Base-by-base conservation (phyloP, 2,797 vertebrate genomes). In the Coranthus polyacanthus region DNA sequence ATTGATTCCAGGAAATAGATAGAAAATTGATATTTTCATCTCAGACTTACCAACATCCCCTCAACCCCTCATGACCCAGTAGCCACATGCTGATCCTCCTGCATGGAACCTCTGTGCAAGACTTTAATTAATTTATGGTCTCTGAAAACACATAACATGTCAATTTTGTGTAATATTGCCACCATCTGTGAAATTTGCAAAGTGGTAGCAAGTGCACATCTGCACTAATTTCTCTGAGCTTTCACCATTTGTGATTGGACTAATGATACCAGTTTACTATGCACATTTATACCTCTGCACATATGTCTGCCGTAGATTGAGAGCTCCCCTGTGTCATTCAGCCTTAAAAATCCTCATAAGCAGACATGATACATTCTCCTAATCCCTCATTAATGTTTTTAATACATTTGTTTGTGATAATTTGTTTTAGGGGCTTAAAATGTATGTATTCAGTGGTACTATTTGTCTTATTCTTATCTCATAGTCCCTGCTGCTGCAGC, bases 1-100 rank as follows among this genome's bases (percentile, higher is more conserved):
- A 86, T 90, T 73, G 88, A 89, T 86, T 59, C 39, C 17, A 56
- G 58, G 55, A 71, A 88, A 64, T 52, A 10, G 59, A 85, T 46
- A 58, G 59, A 73, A 68, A 72, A 84, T 84, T 45, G 51, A 75
- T 78, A 74, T 75, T 78, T 81, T 74, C 47, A 60, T 63, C 53
- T 22, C 16, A 26, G 6, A 45, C 39, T 39, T 15, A n/a, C 13
- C 39, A 16, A 1, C 15, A 12, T 39, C 24, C 12, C 13, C 32
- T 21, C 18, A 0, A 11, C 13, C 11, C n/a, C 41, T 12, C 10
- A 13, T 13, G 36, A 26, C 44, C 29, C 49, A 8, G 17, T 29
- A 7, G 42, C 29, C 67, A 67, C 11, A 69, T 76, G 38, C 67
- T 68, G 21, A 55, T 79, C 26, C 42, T 52, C 47, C 55, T 65